Base-by-base conservation (phyloP, 2,888 invertebrate genomes). In the Hermaeophaga mercurialis region DNA sequence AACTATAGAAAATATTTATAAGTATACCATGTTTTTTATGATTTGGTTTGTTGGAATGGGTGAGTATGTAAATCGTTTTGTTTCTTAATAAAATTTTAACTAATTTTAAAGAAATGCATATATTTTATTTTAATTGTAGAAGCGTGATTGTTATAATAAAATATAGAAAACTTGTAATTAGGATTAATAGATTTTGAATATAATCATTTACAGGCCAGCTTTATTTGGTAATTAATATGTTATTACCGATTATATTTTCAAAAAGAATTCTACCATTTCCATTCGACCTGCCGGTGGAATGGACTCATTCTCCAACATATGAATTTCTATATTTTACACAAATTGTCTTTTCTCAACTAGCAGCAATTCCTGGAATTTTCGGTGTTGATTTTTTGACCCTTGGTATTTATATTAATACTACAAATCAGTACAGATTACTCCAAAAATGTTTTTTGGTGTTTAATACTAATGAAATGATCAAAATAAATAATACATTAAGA, bases 401-500 rank as follows among this genome's bases (percentile, higher is more conserved):
- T 5, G 1, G 5, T 22, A 14, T 36, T 22, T 36, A 24, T 12
- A 5, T 14, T 3, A 14, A 14, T 11, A 14, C 47, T 8, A 5
- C 47, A 1, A 47, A 47, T 36, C 47, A 47, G 22, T 47, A 36
- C 9, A 34, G 22, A 17, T 12, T 47, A 14, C 47, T 47, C 7
- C 47, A 34, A 22, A 47, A 24, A 47, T 47, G 47, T 34, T 47
- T 47, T 22, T 11, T 34, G 9, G 12, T 14, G 17, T 47, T 19
- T 19, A 47, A 47, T 8, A 34, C 47, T 7, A 14, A 8, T 8
- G 34, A 47, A 19, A 47, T 47, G 47, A 5, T 22, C 1, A 12
- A 24, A 47, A 34, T 22, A 19, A 47, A 47, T 24, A 11, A 34
- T 7, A 19, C 8, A 19, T 22, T 47, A 22, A 47, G 15, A 18